Evolutionary conservation across 2,888 invertebrate species (phyloP), one percentile per base, ranked within the genome.

Genomic region (Fragum sueziense): DNA sequence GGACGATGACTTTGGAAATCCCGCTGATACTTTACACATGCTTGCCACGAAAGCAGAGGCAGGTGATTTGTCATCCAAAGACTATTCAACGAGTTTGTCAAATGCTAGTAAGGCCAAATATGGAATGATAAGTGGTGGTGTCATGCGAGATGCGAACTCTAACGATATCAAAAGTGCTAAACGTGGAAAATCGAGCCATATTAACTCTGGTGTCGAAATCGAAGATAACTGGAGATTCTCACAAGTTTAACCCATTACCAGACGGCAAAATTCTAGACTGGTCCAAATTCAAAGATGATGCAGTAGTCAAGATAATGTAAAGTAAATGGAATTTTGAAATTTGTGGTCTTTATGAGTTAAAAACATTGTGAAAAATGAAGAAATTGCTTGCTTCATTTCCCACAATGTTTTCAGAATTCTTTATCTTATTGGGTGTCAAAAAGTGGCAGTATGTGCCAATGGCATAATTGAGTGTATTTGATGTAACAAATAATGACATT

Each of bases 1-100:
- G 71, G 89, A 89, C 47, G 91, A 90, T 65, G 90, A 89, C 52
- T 83, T 90, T 73, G 37, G 7, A 9, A 84, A 85, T 65, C 84
- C 89, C 11, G 71, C 52, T 52, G 69, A 69, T 31, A 27, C 69
- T 17, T 33, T 69, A 27, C 65, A 65, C 22, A 52, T 69, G 22
- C 20, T 69, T 47, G 37, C 71, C 22, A 37, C 31, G 51, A 65
- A 62, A 47, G 47, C 73, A 22, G 51, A 34, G 0, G 70, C 65
- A 29, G 51, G 33, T 47, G 81, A 82, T 33, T 34, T 82, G 70
- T 72, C 78, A 17, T 76, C 72, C 0, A 54, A 72, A 27, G 81
- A 82, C 33, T 82, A 82, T 52, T 73, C 77, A 14, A 27, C 73
- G 51, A 77, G 76, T 47, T 47, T 79, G 27, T 74, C 80, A 1